Evolutionary conservation across 2,888 invertebrate species (phyloP), one percentile per base, ranked within the genome.

Genomic region (Polydrusus tereticollis): DNA sequence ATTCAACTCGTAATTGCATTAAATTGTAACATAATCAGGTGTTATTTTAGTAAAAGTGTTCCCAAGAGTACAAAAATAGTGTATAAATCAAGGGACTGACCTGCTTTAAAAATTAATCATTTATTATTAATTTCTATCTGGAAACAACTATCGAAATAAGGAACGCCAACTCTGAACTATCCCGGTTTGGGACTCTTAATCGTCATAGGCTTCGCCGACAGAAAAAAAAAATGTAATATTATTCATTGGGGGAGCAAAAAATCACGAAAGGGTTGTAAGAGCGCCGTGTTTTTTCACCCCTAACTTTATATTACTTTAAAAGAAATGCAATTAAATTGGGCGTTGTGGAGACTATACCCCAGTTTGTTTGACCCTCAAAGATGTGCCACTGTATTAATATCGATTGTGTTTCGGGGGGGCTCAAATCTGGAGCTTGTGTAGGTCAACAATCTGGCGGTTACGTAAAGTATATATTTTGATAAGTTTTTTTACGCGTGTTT

Each of bases 281-380:
- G 59, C 66, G 23, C 45, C 43, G 65, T 41, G 26, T 62, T 62
- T 72, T 67, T 66, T 62, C 63, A 33, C 60, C 74, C 74, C 67
- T 67, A 36, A 33, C 45, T 58, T 64, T 43, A 68, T 73, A 73
- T 73, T 73, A 68, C 69, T 73, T 68, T 69, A 69, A 69, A 73
- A 69, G 66, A 73, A 73, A 73, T 73, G 73, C 66, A 73, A 73
- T 73, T 73, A 73, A 73, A 73, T 59, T 68, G 45, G 73, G 73
- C 69, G 57, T 69, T 65, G 73, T 64, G 26, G 65, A 73, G 73
- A 69, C 64, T 65, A 62, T 69, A 69, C 64, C 60, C 60, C 60
- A 65, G 33, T 65, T 73, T 73, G 65, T 66, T 66, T 38, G 58
- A 50, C 58, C 59, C 65, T 59, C 58, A 38, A 26, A 43, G 38